Percentiles rank a stretch among this genome's conserved stretches.
phyloP scores from a whole-genome alignment of 2,797 vertebrate genomes.

The Lepilemur ruficaudatus region DNA sequence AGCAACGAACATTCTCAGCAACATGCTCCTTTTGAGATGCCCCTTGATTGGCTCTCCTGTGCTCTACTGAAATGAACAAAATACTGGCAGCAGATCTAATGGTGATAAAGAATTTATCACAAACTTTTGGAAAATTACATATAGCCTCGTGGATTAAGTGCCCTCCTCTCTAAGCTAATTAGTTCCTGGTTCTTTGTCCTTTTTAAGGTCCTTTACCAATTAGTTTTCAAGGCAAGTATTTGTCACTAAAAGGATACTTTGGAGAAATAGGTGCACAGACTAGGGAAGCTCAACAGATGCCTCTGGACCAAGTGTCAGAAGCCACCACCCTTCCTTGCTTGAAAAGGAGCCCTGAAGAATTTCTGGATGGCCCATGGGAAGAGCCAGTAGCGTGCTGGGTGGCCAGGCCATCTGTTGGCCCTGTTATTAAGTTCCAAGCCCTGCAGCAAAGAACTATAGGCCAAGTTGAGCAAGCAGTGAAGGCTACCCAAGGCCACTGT shows the following conservation, averaged over 20 bases:
- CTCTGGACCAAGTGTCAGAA: conserved; percentile 16
- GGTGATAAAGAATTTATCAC: background rate
- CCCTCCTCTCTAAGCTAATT: conserved; percentile 1
- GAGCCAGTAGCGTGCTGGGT: conserved; percentile 43
- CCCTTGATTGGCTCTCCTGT: background rate
- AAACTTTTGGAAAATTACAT: background rate
- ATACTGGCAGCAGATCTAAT: background rate
- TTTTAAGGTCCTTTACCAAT: background rate
- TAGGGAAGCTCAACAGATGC: conserved; percentile 14
- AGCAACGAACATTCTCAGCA: background rate
- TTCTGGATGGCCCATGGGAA: conserved; percentile 6
- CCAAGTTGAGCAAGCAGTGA: conserved; percentile 43
- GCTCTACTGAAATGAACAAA: background rate
- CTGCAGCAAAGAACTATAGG: background rate
- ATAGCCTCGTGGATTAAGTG: background rate
- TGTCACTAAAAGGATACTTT: conserved; percentile 25
- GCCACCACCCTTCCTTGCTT: background rate
- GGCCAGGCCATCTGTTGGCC: conserved; percentile 34
- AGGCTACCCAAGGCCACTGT: conserved; percentile 28
- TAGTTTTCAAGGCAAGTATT: conserved; percentile 43
- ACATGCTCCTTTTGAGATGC: conserved; percentile 1
- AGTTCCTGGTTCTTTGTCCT: conserved; percentile 42
- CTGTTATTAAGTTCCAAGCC: conserved; percentile 17
- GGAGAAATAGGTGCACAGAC: background rate
- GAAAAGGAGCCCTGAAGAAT: background rate